Evolutionary conservation across 2,113 vertebrate genomes (phyloP), one percentile per base, ranked within the genome.

Genomic region (Marcusenius ussheri): DNA sequence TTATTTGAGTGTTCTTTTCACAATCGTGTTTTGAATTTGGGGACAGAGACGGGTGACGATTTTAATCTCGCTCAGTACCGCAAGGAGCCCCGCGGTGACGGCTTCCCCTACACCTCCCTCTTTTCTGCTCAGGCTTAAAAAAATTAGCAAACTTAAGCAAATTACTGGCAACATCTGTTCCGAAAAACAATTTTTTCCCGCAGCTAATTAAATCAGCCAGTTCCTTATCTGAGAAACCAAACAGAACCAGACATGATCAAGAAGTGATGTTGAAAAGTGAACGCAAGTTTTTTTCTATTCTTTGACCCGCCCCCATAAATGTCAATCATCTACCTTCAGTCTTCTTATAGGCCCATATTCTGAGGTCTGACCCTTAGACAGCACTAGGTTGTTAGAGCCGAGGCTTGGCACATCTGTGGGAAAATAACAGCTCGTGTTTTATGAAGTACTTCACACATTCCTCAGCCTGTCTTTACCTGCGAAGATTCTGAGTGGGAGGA

Each of bases 391-490:
- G 5, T 47, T 11, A 94, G 93, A 84, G 31, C 90, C 91, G 90
- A 91, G 92, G 93, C 92, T 96, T 97, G 96, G 95, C 95, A 96
- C 95, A 94, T 96, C 96, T 97, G 96, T 98, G 97, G 97, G 97
- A 98, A 99, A 98, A 96, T 96, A 96, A 94, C 96, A 96, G 95
- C 94, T 96, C 95, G 95, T 96, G 96, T 97, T 97, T 97, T 96
- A 95, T 94, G 95, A 94, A 96, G 97, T 96, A 96, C 94, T 96
- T 95, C 96, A 95, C 93, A 95, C 96, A 97, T 97, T 96, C 96
- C 96, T 96, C 96, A 95, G 95, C 94, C 96, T 94, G 96, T 95
- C 95, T 96, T 94, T 94, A 96, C 92, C 91, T 87, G 91, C 89
- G 92, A 95, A 93, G 93, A 95, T 95, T 93, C 90, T 91, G 91